These are phyloP conservation scores for Pterocles burchelli DNA, from an alignment of 2,113 vertebrate genomes.

Conservation along the genomic window DNA sequence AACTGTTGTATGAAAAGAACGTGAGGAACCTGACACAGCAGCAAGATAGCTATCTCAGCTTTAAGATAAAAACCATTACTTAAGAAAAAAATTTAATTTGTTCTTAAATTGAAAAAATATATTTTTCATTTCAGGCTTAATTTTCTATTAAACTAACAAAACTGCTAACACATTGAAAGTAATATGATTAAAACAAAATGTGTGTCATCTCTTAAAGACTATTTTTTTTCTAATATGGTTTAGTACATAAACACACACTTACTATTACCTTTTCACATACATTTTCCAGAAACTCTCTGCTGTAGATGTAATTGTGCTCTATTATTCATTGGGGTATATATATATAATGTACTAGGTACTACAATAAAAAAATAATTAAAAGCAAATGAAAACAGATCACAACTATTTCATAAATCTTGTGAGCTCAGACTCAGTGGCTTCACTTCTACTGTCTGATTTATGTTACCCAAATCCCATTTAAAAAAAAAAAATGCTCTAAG, in stretches of 20 bases:
- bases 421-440: background rate
- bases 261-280: background rate
- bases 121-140: constrained; percentile 39
- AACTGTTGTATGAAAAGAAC: constrained; percentile 39
- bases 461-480: background rate
- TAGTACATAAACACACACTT: background rate
- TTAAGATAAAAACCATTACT: constrained; percentile 68
- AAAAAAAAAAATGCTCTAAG: background rate
- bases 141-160: constrained; percentile 44
- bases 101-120: constrained; percentile 42
- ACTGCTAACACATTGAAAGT: background rate
- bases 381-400: background rate
- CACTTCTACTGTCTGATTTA: background rate
- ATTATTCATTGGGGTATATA: background rate
- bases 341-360: background rate
- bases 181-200: background rate
- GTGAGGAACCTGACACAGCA: constrained; percentile 43
- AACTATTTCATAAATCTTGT: background rate
- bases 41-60: constrained; percentile 51
- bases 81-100: constrained; percentile 51
- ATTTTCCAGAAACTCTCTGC: background rate
- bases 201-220: background rate
- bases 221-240: background rate
- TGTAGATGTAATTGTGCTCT: background rate
- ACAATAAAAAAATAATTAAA: background rate